Conservation (phyloP, 64 coral and sea anemone species). For the Actinia equina region DNA sequence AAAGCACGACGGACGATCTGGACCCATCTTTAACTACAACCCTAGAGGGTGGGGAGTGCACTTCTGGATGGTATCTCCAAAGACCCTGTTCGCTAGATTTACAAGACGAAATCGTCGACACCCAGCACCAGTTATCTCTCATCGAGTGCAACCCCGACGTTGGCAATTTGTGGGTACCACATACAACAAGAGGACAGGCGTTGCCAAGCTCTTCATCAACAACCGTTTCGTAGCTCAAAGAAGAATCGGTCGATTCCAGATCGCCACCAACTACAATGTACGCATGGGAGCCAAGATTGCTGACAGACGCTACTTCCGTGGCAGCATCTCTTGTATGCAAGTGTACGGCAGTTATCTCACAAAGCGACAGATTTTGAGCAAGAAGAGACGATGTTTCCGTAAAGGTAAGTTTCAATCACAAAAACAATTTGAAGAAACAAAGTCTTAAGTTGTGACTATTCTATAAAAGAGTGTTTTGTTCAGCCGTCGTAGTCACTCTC, state of each 20-base stretch:
- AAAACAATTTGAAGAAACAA: no score
- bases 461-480: no score
- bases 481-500: no score
- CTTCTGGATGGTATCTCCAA: conserved; percentile 54
- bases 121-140: conserved; percentile 2
- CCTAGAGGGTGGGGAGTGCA: conserved; percentile 67
- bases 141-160: conserved; percentile 4
- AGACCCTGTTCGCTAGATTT: conserved; percentile 58
- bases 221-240: conserved; percentile 32
- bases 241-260: conserved; percentile 18
- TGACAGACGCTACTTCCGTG: conserved; percentile 60
- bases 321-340: conserved; percentile 78
- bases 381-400: conserved; percentile 50
- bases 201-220: conserved; percentile 61
- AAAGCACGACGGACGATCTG: conserved; percentile 39
- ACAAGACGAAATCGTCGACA: conserved; percentile 43
- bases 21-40: conserved; percentile 48
- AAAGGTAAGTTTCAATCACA: conserved; percentile 1
- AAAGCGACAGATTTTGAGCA: conserved; percentile 31
- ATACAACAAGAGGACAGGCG: conserved; percentile 45
- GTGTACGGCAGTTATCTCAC: conserved; percentile 43
- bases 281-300: conserved; percentile 20
- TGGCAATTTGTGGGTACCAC: conserved; percentile 76
- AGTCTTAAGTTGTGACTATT: no score
- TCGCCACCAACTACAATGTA: not conserved